phyloP scores from a whole-genome alignment of 2,888 invertebrate genomes.

The Leucophora obtusa region DNA sequence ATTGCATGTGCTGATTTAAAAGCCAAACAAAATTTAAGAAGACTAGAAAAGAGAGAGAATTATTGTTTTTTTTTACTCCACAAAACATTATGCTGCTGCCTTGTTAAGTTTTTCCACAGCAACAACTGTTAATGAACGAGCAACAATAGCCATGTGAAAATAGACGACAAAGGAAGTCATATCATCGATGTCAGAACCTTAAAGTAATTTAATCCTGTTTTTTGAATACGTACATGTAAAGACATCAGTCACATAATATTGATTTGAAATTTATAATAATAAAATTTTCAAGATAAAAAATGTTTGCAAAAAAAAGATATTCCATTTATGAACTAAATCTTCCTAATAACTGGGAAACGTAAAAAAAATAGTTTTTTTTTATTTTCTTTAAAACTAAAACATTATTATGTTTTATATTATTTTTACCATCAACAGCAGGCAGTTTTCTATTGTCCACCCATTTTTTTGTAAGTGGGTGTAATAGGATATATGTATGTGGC shows the following conservation, averaged over 20 bases:
- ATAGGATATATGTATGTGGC: neutral
- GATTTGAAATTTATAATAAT: no score
- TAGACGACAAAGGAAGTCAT: neutral
- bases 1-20: slow-evolving; percentile 36
- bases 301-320: no score
- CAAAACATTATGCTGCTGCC: slow-evolving; percentile 16
- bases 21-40: slow-evolving; percentile 28
- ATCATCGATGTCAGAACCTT: neutral
- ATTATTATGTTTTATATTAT: neutral
- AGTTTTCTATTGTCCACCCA: neutral
- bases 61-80: neutral
- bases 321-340: neutral
- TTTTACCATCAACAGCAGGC: neutral
- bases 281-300: no score
- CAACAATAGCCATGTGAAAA: slow-evolving; percentile 6
- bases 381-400: neutral
- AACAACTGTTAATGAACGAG: slow-evolving; percentile 50
- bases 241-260: no score
- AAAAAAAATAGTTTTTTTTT: neutral
- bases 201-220: neutral
- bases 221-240: no score
- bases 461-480: neutral
- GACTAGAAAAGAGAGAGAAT: neutral
- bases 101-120: slow-evolving; percentile 16
- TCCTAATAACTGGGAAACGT: neutral